Evolutionary conservation across 2,888 invertebrate genomes (phyloP).

Genomic region (Oligia strigilis): DNA sequence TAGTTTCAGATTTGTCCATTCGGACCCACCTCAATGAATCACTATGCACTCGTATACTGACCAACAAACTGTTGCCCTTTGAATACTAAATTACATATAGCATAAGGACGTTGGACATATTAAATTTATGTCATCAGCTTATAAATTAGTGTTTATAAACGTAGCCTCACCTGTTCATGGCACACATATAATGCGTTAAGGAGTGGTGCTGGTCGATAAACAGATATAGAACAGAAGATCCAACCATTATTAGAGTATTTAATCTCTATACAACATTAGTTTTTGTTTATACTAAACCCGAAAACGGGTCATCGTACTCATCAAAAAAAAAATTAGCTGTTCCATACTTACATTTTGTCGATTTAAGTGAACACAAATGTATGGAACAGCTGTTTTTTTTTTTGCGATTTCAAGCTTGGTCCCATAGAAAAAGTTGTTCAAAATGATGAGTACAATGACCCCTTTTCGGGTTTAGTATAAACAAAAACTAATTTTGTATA

Average conservation of each 20-base stretch:
- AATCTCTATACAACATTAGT: background rate
- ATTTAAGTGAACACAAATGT: no score
- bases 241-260: no score
- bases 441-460: no score
- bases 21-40: slow-evolving; percentile 10
- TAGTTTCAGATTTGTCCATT: background rate
- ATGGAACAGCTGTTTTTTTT: no score
- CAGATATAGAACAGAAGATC: slow-evolving; percentile 23
- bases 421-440: no score
- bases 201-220: background rate
- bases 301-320: no score
- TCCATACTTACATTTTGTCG: no score
- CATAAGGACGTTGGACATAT: slow-evolving; percentile 30
- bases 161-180: slow-evolving; percentile 16
- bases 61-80: slow-evolving; percentile 26
- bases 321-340: no score
- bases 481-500: no score
- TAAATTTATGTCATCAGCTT: slow-evolving; percentile 41
- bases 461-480: no score
- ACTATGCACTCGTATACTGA: background rate
- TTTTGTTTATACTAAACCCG: no score
- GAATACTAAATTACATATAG: slow-evolving; percentile 21
- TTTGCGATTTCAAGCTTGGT: no score
- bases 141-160: slow-evolving; percentile 51
- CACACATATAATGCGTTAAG: slow-evolving; percentile 23